These are phyloP conservation scores for Caenorhabditis japonica DNA, from an alignment of 2,888 invertebrate genomes.

Conservation along the genomic window DNA sequence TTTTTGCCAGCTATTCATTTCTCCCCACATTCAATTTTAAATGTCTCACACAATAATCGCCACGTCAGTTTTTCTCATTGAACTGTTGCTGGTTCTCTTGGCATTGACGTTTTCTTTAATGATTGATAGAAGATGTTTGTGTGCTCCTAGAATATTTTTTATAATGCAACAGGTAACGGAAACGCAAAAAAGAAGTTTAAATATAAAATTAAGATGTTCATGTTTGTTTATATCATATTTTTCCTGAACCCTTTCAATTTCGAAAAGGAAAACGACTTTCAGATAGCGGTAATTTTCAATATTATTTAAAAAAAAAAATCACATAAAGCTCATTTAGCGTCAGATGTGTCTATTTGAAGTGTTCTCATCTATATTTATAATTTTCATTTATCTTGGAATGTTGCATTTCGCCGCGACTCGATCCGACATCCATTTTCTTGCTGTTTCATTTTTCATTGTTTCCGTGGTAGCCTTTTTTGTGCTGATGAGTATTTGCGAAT, in stretches of 20 bases:
- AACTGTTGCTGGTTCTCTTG: slow-evolving; percentile 4
- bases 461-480: slow-evolving; percentile 20
- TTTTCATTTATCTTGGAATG: slow-evolving; percentile 17
- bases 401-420: slow-evolving; percentile 23
- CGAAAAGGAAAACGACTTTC: slow-evolving; percentile 9
- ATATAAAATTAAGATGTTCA: slow-evolving; percentile 19
- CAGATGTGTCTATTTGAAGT: slow-evolving; percentile 20
- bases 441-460: slow-evolving; percentile 13
- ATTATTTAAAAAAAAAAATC: neutral
- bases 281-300: slow-evolving; percentile 12
- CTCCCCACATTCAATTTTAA: too few relatives aligned
- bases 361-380: slow-evolving; percentile 8
- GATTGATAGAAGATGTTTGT: slow-evolving; percentile 26
- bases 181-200: neutral
- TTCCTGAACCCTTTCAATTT: slow-evolving; percentile 29
- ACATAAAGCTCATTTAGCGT: too few relatives aligned
- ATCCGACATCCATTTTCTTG: slow-evolving; percentile 22
- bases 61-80: too few relatives aligned
- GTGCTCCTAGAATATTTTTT: slow-evolving; percentile 31
- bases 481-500: slow-evolving; percentile 13
- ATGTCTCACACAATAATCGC: too few relatives aligned
- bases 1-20: too few relatives aligned
- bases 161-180: slow-evolving; percentile 23
- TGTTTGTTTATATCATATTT: slow-evolving; percentile 34
- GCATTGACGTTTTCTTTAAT: slow-evolving; percentile 7